Base-by-base conservation (phyloP, 2,888 invertebrate genomes). In the Tanytarsus gracilentus region DNA sequence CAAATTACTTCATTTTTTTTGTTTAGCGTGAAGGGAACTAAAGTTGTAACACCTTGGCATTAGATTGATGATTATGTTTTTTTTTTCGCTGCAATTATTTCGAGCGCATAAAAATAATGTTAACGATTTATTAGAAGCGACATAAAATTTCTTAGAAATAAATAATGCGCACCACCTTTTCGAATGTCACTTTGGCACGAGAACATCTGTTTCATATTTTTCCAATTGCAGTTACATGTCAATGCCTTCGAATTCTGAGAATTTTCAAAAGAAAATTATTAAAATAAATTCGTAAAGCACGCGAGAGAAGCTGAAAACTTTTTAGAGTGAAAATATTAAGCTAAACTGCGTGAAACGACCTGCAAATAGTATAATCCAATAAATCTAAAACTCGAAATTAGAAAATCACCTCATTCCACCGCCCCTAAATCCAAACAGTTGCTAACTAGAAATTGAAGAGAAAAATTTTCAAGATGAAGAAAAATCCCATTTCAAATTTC, bases 401-500 rank as follows among this genome's bases (percentile, higher is more conserved):
- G 21, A 23, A 44, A 40, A 40, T 21, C 11, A 44, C 18, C 2
- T 44, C n/a, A 11, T 44, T 23, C 23, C n/a, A 18, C 23, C 33
- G 44, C 44, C n/a, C n/a, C n/a, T n/a, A n/a, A n/a, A 30, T 30
- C 11, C 30, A 9, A 9, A 11, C 7, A 30, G 30, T 21, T 50
- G 26, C 50, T 29, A 27, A 29, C 26, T 27, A 50, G 29, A n/a
- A 16, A 9, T 11, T 44, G 48, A 21, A 14, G 23, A 21, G 18
- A 16, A 26, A 25, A 50, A 50, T 25, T 27, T 14, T 11, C 25
- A 27, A n/a, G 50, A 27, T 26, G 16, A 14, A 26, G 9, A 50
- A 49, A 50, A 50, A 50, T 50, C 50, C 29, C 29, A 50, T 50
- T 55, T 53, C 21, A 53, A 53, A 53, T 53, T 33, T 55, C 55